Evolutionary conservation across 2,113 vertebrate genomes (phyloP).

Genomic region (Panthera uncia): DNA sequence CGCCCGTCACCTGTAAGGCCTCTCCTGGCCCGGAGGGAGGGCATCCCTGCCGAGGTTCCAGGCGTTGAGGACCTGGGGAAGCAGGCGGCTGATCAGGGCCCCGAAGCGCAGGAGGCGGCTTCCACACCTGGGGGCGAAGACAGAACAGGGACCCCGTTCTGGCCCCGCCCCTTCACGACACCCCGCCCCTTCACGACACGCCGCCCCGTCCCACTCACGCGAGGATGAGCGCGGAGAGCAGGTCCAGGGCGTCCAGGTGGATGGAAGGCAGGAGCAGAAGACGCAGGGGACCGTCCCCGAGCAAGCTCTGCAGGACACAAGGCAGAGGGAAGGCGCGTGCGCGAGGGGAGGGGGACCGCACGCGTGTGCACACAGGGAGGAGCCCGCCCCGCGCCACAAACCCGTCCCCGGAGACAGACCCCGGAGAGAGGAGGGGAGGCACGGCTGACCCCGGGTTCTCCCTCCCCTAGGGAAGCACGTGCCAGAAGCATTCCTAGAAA

Average conservation of each 20-base stretch:
- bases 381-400: background rate
- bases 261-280: constrained; percentile 89
- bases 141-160: background rate
- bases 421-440: no score
- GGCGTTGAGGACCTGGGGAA: constrained; percentile 89
- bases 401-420: background rate
- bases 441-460: background rate
- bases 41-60: constrained; percentile 84
- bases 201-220: constrained; percentile 84
- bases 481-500: background rate
- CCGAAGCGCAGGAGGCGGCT: constrained; percentile 89
- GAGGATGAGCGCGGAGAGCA: constrained; percentile 89
- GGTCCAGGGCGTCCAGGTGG: constrained; percentile 88
- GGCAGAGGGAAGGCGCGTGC: background rate
- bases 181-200: background rate
- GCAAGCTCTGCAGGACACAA: constrained; percentile 83
- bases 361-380: background rate
- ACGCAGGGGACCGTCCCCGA: constrained; percentile 89
- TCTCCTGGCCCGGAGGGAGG: constrained; percentile 86
- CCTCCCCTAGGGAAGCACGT: background rate
- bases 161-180: background rate
- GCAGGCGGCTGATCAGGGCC: constrained; percentile 87
- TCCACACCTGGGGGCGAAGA: constrained; percentile 78
- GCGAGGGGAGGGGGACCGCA: background rate
- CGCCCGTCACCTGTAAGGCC: constrained; percentile 89